Conservation (phyloP, 64 coral and sea anemone species). For the Stylophora pistillata region DNA sequence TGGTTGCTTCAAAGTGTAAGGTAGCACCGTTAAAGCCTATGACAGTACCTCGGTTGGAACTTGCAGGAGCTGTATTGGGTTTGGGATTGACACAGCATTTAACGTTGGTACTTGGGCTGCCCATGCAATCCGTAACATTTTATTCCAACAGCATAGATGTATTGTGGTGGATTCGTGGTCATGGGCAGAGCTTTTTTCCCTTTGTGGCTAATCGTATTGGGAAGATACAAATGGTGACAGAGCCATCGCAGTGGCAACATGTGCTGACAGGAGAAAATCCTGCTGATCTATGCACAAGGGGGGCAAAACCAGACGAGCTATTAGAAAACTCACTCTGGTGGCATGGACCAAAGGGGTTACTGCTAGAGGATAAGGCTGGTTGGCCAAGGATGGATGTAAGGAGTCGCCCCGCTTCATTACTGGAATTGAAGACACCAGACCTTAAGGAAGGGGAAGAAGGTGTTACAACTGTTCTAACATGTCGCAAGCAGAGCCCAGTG, state of each 20-base stretch:
- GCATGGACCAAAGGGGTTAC: constrained; percentile 44
- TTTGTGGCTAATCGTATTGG: constrained; percentile 64
- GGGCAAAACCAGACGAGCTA: constrained; percentile 26
- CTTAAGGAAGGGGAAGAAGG: background rate
- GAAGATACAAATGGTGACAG: constrained; percentile 46
- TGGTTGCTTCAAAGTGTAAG: constrained; percentile 6
- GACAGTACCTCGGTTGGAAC: constrained; percentile 17
- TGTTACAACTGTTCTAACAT: constrained; percentile 3
- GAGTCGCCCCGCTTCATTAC: background rate
- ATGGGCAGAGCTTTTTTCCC: constrained; percentile 44
- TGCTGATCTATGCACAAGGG: constrained; percentile 53
- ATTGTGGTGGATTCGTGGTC: constrained; percentile 65
- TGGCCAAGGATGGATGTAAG: constrained; percentile 42
- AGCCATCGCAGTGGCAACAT: constrained; percentile 61
- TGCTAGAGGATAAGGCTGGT: constrained; percentile 2
- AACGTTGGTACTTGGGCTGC: background rate
- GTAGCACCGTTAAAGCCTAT: background rate
- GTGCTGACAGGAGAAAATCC: constrained; percentile 42
- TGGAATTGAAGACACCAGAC: background rate
- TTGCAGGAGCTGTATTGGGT: background rate
- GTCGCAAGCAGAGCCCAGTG: constrained; percentile 15
- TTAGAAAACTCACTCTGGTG: constrained; percentile 38
- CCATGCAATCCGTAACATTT: constrained; percentile 25
- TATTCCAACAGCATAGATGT: constrained; percentile 61
- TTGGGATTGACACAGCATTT: constrained; percentile 11